Base-by-base conservation (phyloP, 2,888 invertebrate species). In the Heteromurus nitidus region DNA sequence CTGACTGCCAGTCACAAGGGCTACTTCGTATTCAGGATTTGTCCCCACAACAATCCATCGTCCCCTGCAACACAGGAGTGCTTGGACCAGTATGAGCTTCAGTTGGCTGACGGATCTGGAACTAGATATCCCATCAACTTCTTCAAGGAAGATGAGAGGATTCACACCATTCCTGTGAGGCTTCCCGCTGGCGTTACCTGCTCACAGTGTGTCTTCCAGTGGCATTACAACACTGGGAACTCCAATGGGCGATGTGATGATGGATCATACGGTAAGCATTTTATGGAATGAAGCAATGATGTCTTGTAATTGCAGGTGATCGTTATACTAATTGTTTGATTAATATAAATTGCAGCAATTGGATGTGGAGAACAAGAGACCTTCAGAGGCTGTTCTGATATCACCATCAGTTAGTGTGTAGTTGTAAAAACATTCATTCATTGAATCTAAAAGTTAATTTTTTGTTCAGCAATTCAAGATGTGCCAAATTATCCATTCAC, bases 321-420 rank as follows among this genome's bases (percentile, higher is more conserved):
- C n/a, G n/a, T n/a, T n/a, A n/a, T n/a, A n/a, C 22, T 36, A 20
- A 42, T 65, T 7, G 30, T 11, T 60, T 64, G 47, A 42, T 64
- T 65, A n/a, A 42, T 36, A 42, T 62, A n/a, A 13, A 1, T 64
- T 64, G 2, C 36, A 82, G 82, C 55, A 28, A 55, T 88, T 20
- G 88, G 89, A 11, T 89, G 88, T 80, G 88, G 88, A 1, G 86
- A 87, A 0, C 89, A 89, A 80, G 89, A 89, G 79, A 87, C 87
- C 44, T 89, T 89, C 83, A 79, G 88, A n/a, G 86, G 88, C 0
- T 89, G 89, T 81, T 87, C 89, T 2, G 89, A 89, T 70, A 87
- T 89, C 24, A 3, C 58, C 20, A 77, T 77, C 28, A 28, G 3
- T 22, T 72, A 60, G n/a, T 36, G 5, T 13, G 36, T 36, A 9